Conservation (phyloP, 2,888 invertebrate genomes). For the Ferdinandea cuprea region DNA sequence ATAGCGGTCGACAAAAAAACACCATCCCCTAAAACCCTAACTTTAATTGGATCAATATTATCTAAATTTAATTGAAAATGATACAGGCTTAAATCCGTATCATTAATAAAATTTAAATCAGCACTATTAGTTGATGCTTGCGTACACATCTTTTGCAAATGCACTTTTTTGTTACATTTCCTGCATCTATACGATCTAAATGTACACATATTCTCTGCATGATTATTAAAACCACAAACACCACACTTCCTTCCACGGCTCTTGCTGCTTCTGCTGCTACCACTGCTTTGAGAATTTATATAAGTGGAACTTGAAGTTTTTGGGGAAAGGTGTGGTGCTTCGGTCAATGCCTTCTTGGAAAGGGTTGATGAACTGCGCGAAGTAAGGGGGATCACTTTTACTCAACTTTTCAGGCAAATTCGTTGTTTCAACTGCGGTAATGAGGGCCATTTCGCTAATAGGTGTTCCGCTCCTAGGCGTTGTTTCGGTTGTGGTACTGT, state of each 20-base stretch:
- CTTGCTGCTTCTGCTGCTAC: background rate
- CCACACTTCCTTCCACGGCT: slow-evolving; percentile 18
- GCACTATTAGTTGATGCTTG: slow-evolving; percentile 4
- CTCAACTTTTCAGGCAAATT: too few relatives aligned
- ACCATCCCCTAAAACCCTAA: slow-evolving; percentile 13
- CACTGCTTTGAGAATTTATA: too few relatives aligned
- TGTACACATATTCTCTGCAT: slow-evolving; percentile 38
- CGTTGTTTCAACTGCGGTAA: too few relatives aligned
- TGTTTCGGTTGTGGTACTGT: too few relatives aligned
- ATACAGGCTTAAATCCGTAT: background rate
- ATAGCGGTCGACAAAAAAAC: slow-evolving; percentile 46
- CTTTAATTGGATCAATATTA: slow-evolving; percentile 35
- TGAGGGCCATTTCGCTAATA: too few relatives aligned
- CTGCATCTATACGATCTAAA: slow-evolving; percentile 56
- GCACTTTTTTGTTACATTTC: slow-evolving; percentile 54
- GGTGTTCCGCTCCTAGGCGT: too few relatives aligned
- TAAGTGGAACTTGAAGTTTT: too few relatives aligned
- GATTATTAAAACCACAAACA: slow-evolving; percentile 57
- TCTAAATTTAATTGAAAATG: slow-evolving; percentile 8
- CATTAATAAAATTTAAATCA: slow-evolving; percentile 46
- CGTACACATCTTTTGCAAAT: slow-evolving; percentile 64
- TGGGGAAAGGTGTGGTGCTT: too few relatives aligned
- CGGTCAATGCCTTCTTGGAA: too few relatives aligned
- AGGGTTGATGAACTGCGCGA: too few relatives aligned
- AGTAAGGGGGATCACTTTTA: too few relatives aligned